Base-by-base conservation (phyloP, 1,140 invertebrate genomes). In the Musca domestica region DNA sequence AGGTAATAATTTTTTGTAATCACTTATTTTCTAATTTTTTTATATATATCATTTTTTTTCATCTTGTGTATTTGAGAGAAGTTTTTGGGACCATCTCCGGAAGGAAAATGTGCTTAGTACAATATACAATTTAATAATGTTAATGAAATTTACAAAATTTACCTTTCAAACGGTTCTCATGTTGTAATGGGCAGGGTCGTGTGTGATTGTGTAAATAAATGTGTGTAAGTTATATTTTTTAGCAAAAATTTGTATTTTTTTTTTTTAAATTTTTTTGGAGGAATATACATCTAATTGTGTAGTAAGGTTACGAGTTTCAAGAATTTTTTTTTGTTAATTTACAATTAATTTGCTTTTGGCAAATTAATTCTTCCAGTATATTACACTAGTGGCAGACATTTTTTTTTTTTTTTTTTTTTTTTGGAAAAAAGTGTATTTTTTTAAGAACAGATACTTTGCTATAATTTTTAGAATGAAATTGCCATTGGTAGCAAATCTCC, bases 1-100 rank as follows among this genome's bases (percentile, higher is more conserved):
- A 58, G 54, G 54, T 58, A 58, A 58, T 58, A 27, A 27, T 30
- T 58, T 49, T 30, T n/a, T n/a, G n/a, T n/a, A n/a, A n/a, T n/a
- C n/a, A 30, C 9, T 30, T 30, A 4, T 58, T 58, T 30, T 58
- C 15, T 30, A 30, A 4, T 30, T 30, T 30, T 15, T 4, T 30
- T 58, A 3, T 9, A 58, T 58, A 3, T n/a, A n/a, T n/a, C n/a
- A n/a, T 58, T 58, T 58, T 58, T 0, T 34, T 34, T 25, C 17
- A 7, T 12, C 27, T 56, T 56, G 14, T 25, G 15, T n/a, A n/a
- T n/a, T n/a, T n/a, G n/a, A n/a, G n/a, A n/a, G n/a, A n/a, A n/a
- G n/a, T n/a, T n/a, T n/a, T n/a, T n/a, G n/a, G n/a, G n/a, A n/a
- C n/a, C 0, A 17, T 34, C 9, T 30, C 27, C 3, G 27, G 3